phyloP scores from a whole-genome alignment of 1,140 invertebrate species.

The Monomorium pharaonis region DNA sequence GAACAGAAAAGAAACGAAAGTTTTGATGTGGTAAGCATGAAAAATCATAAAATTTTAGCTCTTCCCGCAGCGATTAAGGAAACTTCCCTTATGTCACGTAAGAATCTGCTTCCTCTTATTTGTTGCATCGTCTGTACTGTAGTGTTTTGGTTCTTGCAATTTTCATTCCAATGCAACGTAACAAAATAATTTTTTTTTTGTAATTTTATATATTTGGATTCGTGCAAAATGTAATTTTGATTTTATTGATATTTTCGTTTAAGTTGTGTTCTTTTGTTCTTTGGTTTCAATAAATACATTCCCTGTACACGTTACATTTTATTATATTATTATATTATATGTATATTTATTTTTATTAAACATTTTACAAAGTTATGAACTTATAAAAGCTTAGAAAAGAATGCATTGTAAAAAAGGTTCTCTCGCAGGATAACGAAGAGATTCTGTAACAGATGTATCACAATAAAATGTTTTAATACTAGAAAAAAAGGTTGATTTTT shows the following conservation, averaged over 20 bases:
- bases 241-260: slow-evolving; percentile 28
- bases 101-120: slow-evolving; percentile 67
- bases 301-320: slow-evolving; percentile 22
- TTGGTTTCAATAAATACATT: slow-evolving; percentile 41
- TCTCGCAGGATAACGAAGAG: not conserved
- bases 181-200: slow-evolving; percentile 17
- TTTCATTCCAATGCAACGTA: slow-evolving; percentile 67
- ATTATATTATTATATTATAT: slow-evolving; percentile 30
- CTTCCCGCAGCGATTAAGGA: not conserved
- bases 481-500: not conserved
- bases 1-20: not conserved
- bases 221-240: not conserved
- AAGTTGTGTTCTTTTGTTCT: not conserved
- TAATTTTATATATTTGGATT: not conserved
- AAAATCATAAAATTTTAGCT: not conserved
- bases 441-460: not conserved
- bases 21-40: not conserved
- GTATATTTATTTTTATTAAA: not conserved
- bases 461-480: slow-evolving; percentile 6
- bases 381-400: slow-evolving; percentile 4
- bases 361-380: not conserved
- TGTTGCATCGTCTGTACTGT: slow-evolving; percentile 72
- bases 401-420: slow-evolving; percentile 1
- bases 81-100: slow-evolving; percentile 45
- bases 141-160: slow-evolving; percentile 74